These are phyloP conservation scores for Prionailurus bengalensis DNA, from an alignment of 2,113 vertebrate species.

Conservation along the genomic window DNA sequence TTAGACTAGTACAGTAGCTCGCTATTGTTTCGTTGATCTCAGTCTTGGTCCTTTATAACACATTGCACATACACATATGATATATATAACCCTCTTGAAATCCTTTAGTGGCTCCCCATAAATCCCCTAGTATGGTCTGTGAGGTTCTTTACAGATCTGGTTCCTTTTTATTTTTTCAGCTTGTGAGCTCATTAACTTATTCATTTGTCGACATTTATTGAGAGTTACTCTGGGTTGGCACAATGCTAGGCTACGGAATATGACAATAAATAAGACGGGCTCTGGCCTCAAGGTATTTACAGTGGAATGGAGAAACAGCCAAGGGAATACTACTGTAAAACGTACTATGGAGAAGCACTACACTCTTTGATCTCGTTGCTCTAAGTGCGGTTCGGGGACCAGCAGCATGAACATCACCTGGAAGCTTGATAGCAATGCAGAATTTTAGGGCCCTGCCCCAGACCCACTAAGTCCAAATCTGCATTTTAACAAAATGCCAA, in stretches of 20 bases:
- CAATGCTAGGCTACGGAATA: not conserved
- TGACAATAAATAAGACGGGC: not conserved
- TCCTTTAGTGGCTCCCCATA: not conserved
- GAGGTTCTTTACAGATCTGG: not conserved
- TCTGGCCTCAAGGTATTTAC: not conserved
- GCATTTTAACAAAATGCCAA: not conserved
- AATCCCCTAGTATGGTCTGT: not conserved
- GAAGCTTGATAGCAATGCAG: not conserved
- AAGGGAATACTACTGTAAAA: not conserved
- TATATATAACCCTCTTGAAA: not conserved
- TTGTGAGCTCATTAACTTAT: not conserved
- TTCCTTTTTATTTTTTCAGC: not conserved
- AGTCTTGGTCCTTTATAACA: not conserved
- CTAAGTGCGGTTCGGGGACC: not conserved
- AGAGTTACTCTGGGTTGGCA: not conserved
- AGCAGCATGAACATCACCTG: no score
- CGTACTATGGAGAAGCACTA: not conserved
- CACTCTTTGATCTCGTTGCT: not conserved
- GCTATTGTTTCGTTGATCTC: not conserved
- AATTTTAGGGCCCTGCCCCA: not conserved
- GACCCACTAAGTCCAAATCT: not conserved
- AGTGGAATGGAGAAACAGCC: not conserved
- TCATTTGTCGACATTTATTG: not conserved
- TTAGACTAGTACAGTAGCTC: not conserved
- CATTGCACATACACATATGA: not conserved